These are phyloP conservation scores for Mionectes macconnelli DNA, from an alignment of 2,113 vertebrate species.

Conservation along the genomic window DNA sequence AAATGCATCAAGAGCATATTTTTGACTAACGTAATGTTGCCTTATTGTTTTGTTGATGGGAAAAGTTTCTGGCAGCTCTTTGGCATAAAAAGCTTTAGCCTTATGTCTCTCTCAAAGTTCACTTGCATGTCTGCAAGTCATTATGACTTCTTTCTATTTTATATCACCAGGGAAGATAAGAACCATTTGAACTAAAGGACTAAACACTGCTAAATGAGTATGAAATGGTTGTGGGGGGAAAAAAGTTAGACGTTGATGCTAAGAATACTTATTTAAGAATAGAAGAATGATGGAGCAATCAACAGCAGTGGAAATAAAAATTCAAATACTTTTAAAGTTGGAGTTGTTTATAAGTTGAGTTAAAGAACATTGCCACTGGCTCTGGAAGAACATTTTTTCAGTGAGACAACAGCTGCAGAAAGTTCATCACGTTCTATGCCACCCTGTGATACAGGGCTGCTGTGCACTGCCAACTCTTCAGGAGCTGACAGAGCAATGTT, in stretches of 20 bases:
- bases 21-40: slow-evolving; percentile 32
- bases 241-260: not conserved
- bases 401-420: not conserved
- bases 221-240: not conserved
- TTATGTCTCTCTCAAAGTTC: not conserved
- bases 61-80: slow-evolving; percentile 4
- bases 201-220: not conserved
- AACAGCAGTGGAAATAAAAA: not conserved
- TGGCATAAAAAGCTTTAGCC: not conserved
- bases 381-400: not conserved
- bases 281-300: not conserved
- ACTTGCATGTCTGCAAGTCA: not conserved
- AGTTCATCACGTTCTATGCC: not conserved
- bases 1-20: not conserved
- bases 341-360: not conserved
- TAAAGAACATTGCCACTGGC: not conserved
- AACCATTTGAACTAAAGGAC: not conserved
- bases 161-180: not conserved
- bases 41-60: slow-evolving; percentile 25
- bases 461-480: not conserved
- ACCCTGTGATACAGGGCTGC: not conserved
- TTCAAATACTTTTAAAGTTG: not conserved
- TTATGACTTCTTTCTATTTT: not conserved
- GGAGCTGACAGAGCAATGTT: not conserved
- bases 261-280: not conserved